Evolutionary conservation across 2,797 vertebrate genomes (phyloP).

Genomic region (Enteromius treurensis): DNA sequence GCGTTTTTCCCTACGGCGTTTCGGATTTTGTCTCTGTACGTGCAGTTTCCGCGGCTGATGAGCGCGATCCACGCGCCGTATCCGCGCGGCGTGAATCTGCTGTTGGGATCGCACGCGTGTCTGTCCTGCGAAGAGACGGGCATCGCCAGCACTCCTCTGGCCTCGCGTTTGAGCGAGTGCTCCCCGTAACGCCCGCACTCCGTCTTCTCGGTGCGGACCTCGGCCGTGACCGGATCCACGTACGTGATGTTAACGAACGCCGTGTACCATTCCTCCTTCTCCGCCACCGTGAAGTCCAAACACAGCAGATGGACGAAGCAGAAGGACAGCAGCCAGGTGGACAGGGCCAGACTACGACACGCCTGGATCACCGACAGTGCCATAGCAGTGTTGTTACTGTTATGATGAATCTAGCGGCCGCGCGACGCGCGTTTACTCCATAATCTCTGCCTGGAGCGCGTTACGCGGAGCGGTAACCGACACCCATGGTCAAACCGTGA

Average conservation of each 20-base stretch:
- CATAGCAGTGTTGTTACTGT: conserved; percentile 69
- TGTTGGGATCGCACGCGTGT: conserved; percentile 87
- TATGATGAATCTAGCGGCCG: background rate
- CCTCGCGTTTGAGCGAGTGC: conserved; percentile 93
- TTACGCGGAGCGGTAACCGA: background rate
- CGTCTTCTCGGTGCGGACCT: conserved; percentile 86
- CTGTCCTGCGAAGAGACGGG: conserved; percentile 80
- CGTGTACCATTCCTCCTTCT: conserved; percentile 99
- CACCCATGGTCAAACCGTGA: background rate
- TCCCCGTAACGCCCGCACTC: conserved; percentile 97
- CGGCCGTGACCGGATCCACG: conserved; percentile 81
- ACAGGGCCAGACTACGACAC: conserved; percentile 94
- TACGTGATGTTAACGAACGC: conserved; percentile 98
- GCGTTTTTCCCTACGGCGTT: conserved; percentile 89
- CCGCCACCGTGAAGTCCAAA: conserved; percentile 94
- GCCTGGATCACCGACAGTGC: conserved; percentile 87
- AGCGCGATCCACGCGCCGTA: conserved; percentile 88
- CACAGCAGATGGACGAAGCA: conserved; percentile 94
- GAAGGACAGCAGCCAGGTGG: conserved; percentile 94
- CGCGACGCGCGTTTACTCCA: conserved; percentile 17
- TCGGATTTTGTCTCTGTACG: conserved; percentile 89
- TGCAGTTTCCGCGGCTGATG: conserved; percentile 91
- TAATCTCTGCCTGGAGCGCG: conserved; percentile 15
- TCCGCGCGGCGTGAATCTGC: conserved; percentile 79
- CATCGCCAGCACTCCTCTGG: conserved; percentile 84